Evolutionary conservation across 1,140 invertebrate species (phyloP).

Genomic region (Tetragonula clypearis): DNA sequence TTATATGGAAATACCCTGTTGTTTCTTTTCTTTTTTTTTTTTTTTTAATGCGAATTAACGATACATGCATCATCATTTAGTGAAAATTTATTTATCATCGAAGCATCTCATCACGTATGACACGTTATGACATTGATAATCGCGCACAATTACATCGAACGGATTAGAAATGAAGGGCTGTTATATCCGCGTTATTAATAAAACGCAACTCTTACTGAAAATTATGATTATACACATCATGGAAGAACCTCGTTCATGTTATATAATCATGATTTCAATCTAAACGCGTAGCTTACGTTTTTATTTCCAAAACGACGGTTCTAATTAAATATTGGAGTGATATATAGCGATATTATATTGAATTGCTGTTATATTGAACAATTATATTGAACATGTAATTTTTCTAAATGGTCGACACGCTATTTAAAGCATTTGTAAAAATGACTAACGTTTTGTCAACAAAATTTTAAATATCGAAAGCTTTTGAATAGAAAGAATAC

Average conservation of each 20-base stretch:
- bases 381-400: too few relatives aligned
- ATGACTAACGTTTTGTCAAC: too few relatives aligned
- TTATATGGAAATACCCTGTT: background rate
- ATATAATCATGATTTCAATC: background rate
- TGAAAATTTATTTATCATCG: conserved; percentile 1
- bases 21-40: too few relatives aligned
- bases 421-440: too few relatives aligned
- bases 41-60: background rate
- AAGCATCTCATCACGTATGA: background rate
- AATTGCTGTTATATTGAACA: too few relatives aligned
- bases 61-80: too few relatives aligned
- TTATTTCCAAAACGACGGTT: too few relatives aligned
- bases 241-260: background rate
- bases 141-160: background rate
- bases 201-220: background rate
- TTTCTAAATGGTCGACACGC: too few relatives aligned
- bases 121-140: background rate
- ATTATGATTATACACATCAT: background rate
- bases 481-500: too few relatives aligned
- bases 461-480: too few relatives aligned
- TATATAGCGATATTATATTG: background rate
- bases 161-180: background rate
- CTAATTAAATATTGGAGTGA: background rate
- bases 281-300: background rate
- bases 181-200: background rate